Conservation (phyloP, 2,888 invertebrate species). For the Sceliomorpha sp. region DNA sequence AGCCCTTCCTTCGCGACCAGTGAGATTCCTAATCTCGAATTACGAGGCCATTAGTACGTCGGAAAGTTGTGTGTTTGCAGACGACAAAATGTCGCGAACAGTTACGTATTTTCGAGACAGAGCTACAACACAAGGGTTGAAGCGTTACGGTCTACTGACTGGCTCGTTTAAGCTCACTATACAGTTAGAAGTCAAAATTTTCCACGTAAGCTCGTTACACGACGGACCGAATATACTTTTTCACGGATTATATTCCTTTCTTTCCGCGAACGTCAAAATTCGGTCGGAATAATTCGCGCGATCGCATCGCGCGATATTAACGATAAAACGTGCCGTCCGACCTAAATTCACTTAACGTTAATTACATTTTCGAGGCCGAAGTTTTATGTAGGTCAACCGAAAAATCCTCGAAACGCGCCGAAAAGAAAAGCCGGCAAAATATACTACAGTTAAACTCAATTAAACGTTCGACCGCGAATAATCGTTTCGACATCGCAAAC, state of each 20-base stretch:
- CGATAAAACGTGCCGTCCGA: too few relatives aligned
- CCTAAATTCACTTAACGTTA: too few relatives aligned
- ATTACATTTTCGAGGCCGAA: too few relatives aligned
- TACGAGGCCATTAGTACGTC: conserved; percentile 50
- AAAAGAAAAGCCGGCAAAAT: too few relatives aligned
- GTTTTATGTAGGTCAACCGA: too few relatives aligned
- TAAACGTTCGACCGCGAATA: too few relatives aligned
- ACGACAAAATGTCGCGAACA: conserved; percentile 58
- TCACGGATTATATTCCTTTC: background rate
- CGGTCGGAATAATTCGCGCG: too few relatives aligned
- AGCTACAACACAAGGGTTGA: conserved; percentile 20
- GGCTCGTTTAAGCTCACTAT: conserved; percentile 30
- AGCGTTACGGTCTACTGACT: conserved; percentile 29
- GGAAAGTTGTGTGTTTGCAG: conserved; percentile 55
- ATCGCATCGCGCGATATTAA: too few relatives aligned
- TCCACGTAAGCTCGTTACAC: conserved; percentile 21
- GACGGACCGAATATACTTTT: background rate
- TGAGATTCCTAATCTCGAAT: conserved; percentile 54
- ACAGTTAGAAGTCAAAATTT: conserved; percentile 27
- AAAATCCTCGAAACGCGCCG: too few relatives aligned
- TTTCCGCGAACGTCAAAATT: background rate
- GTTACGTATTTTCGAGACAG: conserved; percentile 45
- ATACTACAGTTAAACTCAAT: too few relatives aligned
- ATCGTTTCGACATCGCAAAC: too few relatives aligned
- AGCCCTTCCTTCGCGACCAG: conserved; percentile 9